Conservation (phyloP, 2,113 vertebrate species). For the Leucoraja erinaceus region DNA sequence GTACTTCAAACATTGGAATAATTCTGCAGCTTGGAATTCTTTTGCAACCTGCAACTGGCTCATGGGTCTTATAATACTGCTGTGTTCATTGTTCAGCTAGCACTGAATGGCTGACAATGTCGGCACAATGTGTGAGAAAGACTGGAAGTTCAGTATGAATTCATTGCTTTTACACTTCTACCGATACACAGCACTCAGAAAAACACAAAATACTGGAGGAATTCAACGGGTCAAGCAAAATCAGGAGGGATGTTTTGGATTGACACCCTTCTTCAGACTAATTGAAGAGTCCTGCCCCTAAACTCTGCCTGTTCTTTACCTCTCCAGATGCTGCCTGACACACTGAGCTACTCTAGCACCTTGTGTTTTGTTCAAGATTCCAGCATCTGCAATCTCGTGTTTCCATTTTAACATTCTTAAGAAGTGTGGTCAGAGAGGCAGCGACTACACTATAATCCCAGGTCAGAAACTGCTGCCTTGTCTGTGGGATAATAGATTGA, state of each 20-base stretch:
- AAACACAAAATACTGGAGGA: too few relatives aligned
- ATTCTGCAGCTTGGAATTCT: not conserved
- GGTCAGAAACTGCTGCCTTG: not conserved
- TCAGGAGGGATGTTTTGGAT: too few relatives aligned
- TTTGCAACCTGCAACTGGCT: not conserved
- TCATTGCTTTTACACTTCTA: not conserved
- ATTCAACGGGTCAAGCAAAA: too few relatives aligned
- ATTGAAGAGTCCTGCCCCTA: too few relatives aligned
- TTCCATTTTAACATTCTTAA: not conserved
- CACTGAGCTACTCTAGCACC: too few relatives aligned
- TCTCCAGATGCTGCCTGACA: too few relatives aligned
- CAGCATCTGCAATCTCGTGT: too few relatives aligned
- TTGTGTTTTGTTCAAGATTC: too few relatives aligned
- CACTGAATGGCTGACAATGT: not conserved
- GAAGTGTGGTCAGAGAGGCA: not conserved
- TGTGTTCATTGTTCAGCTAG: not conserved
- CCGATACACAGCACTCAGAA: not conserved
- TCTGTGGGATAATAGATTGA: too few relatives aligned
- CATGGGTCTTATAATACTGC: not conserved
- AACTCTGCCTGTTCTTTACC: too few relatives aligned
- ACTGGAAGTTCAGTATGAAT: not conserved
- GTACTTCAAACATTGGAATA: constrained; percentile 18
- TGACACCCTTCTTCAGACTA: too few relatives aligned
- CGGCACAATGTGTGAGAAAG: not conserved
- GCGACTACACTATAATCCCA: not conserved